Percentiles rank a stretch among this genome's conserved stretches.
phyloP scores from a whole-genome alignment of 2,113 vertebrate genomes.

The Chaenogobius annularis region DNA sequence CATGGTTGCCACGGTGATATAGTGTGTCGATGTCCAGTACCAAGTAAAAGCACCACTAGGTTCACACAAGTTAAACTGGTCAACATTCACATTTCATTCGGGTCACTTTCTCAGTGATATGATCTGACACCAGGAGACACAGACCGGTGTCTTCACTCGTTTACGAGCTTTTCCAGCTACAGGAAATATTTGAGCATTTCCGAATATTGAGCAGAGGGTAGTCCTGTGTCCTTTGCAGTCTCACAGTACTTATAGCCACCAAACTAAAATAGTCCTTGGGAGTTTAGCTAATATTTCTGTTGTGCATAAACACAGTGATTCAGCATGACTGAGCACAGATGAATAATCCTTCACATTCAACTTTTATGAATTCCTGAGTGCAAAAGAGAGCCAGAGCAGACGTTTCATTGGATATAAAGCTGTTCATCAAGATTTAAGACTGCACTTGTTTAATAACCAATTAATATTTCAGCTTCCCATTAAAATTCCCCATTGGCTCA shows the following conservation, averaged over 20 bases:
- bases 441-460: neutral
- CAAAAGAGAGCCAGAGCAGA: neutral
- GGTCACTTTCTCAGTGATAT: neutral
- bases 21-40: neutral
- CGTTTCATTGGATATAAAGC: neutral
- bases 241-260: neutral
- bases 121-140: neutral
- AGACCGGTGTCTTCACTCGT: neutral
- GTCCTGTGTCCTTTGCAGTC: neutral
- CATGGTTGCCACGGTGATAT: constrained; percentile 65
- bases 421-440: neutral
- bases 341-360: neutral
- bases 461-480: constrained; percentile 13
- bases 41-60: constrained; percentile 21
- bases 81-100: constrained; percentile 1
- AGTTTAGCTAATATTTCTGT: neutral
- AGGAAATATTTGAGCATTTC: neutral
- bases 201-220: neutral
- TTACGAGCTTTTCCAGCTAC: neutral
- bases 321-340: neutral
- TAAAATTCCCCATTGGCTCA: constrained; percentile 9
- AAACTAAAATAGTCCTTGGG: neutral
- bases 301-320: neutral
- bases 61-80: constrained; percentile 11
- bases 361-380: neutral